Evolutionary conservation across 2,888 invertebrate genomes (phyloP).

Genomic region (Acronicta leporina): DNA sequence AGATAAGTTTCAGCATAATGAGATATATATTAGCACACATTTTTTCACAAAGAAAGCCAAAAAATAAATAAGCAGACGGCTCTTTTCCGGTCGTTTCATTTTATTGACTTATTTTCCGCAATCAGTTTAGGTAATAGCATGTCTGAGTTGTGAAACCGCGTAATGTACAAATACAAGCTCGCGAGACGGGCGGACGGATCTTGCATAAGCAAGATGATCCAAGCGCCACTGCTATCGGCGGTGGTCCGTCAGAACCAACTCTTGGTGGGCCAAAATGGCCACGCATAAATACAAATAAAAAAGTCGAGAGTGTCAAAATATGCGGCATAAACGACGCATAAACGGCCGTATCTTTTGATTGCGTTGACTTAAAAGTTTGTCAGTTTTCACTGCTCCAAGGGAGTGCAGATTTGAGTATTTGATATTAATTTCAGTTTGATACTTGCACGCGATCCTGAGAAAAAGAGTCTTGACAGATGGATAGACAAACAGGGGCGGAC

Average conservation of each 20-base stretch:
- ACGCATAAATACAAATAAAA: too few relatives aligned
- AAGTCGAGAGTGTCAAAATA: too few relatives aligned
- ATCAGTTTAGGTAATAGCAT: slow-evolving; percentile 78
- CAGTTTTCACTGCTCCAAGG: too few relatives aligned
- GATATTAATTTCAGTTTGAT: too few relatives aligned
- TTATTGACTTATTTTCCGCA: slow-evolving; percentile 74
- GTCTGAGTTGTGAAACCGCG: slow-evolving; percentile 71
- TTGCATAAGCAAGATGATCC: slow-evolving; percentile 70
- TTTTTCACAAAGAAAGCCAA: slow-evolving; percentile 10
- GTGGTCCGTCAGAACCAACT: background rate
- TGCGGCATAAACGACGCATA: too few relatives aligned
- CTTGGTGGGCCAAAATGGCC: background rate
- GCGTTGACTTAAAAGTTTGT: too few relatives aligned
- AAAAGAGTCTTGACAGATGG: too few relatives aligned
- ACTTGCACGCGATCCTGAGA: too few relatives aligned
- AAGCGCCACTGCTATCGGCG: slow-evolving; percentile 22
- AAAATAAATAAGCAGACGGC: slow-evolving; percentile 28
- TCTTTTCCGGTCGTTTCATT: slow-evolving; percentile 68
- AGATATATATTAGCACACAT: slow-evolving; percentile 1
- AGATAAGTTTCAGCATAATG: slow-evolving; percentile 8
- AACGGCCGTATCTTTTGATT: too few relatives aligned
- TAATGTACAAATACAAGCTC: slow-evolving; percentile 65
- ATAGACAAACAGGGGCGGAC: too few relatives aligned
- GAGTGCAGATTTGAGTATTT: too few relatives aligned
- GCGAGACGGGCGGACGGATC: slow-evolving; percentile 31